Conservation (phyloP, 2,888 invertebrate species). For the Melanargia galathea region DNA sequence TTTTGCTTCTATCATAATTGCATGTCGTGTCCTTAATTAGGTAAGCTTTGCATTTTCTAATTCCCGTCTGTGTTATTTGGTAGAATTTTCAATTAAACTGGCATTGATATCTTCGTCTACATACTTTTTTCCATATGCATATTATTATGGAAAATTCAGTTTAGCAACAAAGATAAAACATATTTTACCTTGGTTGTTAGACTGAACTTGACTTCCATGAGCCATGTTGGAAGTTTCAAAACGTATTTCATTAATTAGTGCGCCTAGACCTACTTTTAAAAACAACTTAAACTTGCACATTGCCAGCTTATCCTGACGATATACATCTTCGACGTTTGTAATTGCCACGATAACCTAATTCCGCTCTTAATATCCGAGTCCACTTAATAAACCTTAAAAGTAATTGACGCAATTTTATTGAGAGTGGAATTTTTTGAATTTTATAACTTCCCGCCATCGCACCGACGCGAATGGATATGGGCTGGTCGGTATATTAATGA, state of each 20-base stretch:
- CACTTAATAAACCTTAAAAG: constrained; percentile 44
- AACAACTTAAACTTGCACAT: not conserved
- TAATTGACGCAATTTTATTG: constrained; percentile 60
- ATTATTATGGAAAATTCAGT: no score
- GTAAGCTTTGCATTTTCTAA: not conserved
- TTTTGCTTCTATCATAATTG: not conserved
- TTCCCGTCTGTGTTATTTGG: not conserved
- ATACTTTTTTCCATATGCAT: no score
- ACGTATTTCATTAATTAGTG: not conserved
- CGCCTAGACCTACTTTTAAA: not conserved
- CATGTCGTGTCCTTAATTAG: not conserved
- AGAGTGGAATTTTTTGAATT: constrained; percentile 50
- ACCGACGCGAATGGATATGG: constrained; percentile 50
- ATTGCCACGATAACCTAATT: constrained; percentile 34
- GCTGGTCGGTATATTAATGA: constrained; percentile 55
- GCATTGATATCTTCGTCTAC: not conserved
- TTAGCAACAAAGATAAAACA: no score
- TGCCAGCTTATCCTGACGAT: constrained; percentile 22
- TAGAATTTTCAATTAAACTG: not conserved
- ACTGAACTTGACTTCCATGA: not conserved
- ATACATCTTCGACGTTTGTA: constrained; percentile 27
- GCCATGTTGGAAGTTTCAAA: not conserved
- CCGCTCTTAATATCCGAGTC: constrained; percentile 34
- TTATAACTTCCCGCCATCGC: constrained; percentile 55
- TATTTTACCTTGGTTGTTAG: not conserved